Evolutionary conservation across 2,113 vertebrate species (phyloP).

Genomic region (Uropsilus gracilis): DNA sequence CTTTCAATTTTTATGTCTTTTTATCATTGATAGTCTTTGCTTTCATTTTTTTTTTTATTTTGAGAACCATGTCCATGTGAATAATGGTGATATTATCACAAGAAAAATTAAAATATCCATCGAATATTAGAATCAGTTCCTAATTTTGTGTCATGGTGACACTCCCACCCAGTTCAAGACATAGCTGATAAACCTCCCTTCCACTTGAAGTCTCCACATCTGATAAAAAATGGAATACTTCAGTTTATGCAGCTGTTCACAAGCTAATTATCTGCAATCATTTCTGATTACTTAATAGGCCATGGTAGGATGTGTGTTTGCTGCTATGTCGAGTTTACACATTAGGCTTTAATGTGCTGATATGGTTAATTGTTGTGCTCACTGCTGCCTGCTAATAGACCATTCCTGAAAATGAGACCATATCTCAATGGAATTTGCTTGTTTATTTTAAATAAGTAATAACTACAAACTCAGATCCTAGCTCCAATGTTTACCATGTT

Average conservation of each 20-base stretch:
- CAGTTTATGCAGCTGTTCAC: constrained; percentile 73
- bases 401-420: constrained; percentile 78
- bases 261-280: constrained; percentile 75
- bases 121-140: neutral
- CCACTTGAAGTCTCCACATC: constrained; percentile 61
- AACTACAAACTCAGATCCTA: constrained; percentile 60
- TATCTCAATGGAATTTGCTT: constrained; percentile 66
- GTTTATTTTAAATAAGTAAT: constrained; percentile 80
- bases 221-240: constrained; percentile 69
- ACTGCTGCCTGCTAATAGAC: constrained; percentile 75
- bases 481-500: constrained; percentile 58
- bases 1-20: neutral
- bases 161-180: constrained; percentile 32
- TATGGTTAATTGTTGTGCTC: constrained; percentile 72
- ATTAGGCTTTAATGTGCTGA: constrained; percentile 71
- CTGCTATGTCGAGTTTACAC: constrained; percentile 64
- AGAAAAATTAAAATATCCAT: neutral
- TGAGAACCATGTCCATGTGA: neutral
- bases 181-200: constrained; percentile 42
- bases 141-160: neutral
- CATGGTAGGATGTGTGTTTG: constrained; percentile 61
- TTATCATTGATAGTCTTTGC: neutral
- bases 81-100: neutral
- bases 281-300: constrained; percentile 75
- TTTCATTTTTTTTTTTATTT: neutral